A percentile compares a stretch with the other conserved stretches of the same genome.
phyloP scores from a whole-genome alignment of 2,888 invertebrate species.

The Parnassius orleans region DNA sequence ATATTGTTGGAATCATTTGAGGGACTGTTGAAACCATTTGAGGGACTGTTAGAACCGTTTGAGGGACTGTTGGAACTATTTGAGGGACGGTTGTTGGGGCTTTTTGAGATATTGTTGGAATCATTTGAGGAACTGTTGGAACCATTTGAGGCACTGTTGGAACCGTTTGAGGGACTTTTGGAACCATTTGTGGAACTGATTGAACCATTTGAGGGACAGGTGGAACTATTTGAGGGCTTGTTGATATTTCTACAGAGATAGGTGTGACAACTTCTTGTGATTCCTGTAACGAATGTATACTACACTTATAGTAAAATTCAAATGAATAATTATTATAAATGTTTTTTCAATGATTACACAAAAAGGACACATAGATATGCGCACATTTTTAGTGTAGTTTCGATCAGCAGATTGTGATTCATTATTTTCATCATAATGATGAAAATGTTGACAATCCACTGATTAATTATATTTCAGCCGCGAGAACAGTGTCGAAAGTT shows the following conservation, averaged over 20 bases:
- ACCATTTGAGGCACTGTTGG: neutral
- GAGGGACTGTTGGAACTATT: neutral
- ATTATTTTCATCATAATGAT: too few species aligned
- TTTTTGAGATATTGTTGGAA: neutral
- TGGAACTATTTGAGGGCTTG: neutral
- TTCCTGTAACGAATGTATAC: neutral
- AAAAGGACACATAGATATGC: neutral
- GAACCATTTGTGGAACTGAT: neutral
- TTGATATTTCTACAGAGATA: neutral
- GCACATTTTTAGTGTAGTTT: too few species aligned
- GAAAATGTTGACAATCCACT: too few species aligned
- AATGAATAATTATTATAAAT: neutral
- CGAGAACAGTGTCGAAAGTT: too few species aligned
- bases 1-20: constrained; percentile 9
- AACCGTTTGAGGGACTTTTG: neutral
- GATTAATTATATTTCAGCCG: too few species aligned
- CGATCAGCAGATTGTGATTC: too few species aligned
- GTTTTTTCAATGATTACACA: neutral
- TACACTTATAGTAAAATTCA: neutral
- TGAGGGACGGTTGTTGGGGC: neutral
- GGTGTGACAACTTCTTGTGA: neutral
- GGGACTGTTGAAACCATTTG: neutral
- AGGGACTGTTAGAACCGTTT: neutral
- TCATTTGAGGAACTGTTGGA: neutral
- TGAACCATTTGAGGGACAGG: neutral